phyloP scores from a whole-genome alignment of 2,797 vertebrate species.

The Poecilia picta region DNA sequence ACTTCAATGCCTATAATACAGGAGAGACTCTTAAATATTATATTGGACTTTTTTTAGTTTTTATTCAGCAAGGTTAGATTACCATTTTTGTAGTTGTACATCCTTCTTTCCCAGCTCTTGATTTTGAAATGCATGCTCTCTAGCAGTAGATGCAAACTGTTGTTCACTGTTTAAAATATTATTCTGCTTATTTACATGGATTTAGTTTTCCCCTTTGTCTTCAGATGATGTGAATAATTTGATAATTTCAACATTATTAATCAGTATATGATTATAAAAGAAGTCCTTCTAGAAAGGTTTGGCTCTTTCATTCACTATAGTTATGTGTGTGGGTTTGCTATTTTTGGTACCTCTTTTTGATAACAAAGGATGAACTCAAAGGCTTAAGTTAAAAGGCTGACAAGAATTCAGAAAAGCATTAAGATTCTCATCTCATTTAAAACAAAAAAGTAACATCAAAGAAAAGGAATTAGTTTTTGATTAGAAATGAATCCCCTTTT shows the following conservation, averaged over 20 bases:
- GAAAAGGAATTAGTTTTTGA: conserved; percentile 50
- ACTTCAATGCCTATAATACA: neutral
- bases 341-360: conserved; percentile 2
- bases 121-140: neutral
- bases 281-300: neutral
- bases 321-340: neutral
- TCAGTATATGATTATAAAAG: neutral
- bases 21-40: neutral
- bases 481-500: conserved; percentile 57
- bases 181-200: neutral
- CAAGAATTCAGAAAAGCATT: conserved; percentile 21
- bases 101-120: neutral
- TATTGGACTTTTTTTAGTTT: neutral
- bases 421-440: conserved; percentile 29
- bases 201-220: conserved; percentile 2
- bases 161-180: neutral
- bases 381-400: conserved; percentile 21
- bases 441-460: conserved; percentile 26
- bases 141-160: neutral
- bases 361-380: conserved; percentile 15
- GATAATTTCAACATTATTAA: neutral
- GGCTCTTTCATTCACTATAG: neutral
- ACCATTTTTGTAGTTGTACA: neutral
- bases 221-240: neutral
- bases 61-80: neutral